These are phyloP conservation scores for Bombus turneri DNA, from an alignment of 1,140 invertebrate genomes.

Conservation along the genomic window DNA sequence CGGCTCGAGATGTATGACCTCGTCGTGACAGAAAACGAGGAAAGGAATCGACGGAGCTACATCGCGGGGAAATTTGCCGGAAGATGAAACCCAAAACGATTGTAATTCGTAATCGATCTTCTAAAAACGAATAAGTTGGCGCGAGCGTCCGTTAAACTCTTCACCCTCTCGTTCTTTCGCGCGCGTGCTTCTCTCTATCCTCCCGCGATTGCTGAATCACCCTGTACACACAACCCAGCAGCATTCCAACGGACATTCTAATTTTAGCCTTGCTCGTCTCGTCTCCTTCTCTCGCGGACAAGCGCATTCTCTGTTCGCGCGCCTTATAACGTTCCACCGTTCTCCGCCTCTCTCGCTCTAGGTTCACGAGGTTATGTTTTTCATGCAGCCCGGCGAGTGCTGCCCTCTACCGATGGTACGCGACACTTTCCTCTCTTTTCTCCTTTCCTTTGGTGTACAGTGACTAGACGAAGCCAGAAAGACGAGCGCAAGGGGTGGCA, in stretches of 20 bases:
- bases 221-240: constrained; percentile 71
- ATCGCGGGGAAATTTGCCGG: constrained; percentile 13
- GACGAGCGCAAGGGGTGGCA: constrained; percentile 22
- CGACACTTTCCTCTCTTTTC: constrained; percentile 50
- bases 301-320: constrained; percentile 39
- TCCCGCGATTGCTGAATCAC: constrained; percentile 62
- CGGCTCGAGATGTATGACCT: not conserved
- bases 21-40: not conserved
- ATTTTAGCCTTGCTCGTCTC: constrained; percentile 76
- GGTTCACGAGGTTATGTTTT: constrained; percentile 51
- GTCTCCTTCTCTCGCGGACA: constrained; percentile 60
- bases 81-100: not conserved
- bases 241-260: constrained; percentile 79
- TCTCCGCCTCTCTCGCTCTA: constrained; percentile 44
- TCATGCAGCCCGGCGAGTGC: constrained; percentile 42
- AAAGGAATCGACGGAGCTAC: not conserved
- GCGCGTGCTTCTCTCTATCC: constrained; percentile 17
- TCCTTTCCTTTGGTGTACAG: constrained; percentile 43
- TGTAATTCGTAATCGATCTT: not conserved
- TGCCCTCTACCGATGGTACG: constrained; percentile 60
- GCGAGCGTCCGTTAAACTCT: constrained; percentile 48
- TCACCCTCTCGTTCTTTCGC: constrained; percentile 10
- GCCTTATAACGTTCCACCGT: constrained; percentile 40
- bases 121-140: not conserved
- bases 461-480: constrained; percentile 16